A percentile compares a stretch with the other conserved stretches of the same genome.
Evolutionary conservation across 92 coral and sea anemone genomes (phyloP).

Genomic region (Phenganax subtilis): DNA sequence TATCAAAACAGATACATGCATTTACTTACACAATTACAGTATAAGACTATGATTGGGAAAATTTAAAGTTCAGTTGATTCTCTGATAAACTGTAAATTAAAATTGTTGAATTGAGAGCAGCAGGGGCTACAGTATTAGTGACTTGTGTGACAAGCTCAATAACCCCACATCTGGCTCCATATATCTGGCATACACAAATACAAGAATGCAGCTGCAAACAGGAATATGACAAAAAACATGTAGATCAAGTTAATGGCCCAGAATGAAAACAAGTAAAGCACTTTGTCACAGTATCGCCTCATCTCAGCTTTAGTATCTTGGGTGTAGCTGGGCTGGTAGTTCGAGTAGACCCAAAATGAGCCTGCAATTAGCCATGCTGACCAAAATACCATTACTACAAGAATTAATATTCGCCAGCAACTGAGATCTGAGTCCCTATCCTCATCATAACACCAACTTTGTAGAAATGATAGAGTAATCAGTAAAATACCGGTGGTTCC

Average conservation of each 20-base stretch:
- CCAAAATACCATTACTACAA: slow-evolving; percentile 32
- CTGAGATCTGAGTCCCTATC: slow-evolving; percentile 28
- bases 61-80: too few relatives aligned
- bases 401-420: slow-evolving; percentile 20
- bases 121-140: not conserved
- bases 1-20: too few relatives aligned
- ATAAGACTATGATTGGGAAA: too few relatives aligned
- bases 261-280: slow-evolving; percentile 27
- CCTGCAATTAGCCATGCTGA: slow-evolving; percentile 37
- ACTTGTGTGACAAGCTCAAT: not conserved
- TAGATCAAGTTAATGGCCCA: slow-evolving; percentile 35
- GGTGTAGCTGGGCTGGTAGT: slow-evolving; percentile 36
- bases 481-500: slow-evolving; percentile 21
- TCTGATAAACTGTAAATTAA: too few relatives aligned
- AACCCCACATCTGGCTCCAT: slow-evolving; percentile 41
- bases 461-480: slow-evolving; percentile 19
- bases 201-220: slow-evolving; percentile 17
- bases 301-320: not conserved
- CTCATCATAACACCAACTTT: slow-evolving; percentile 30
- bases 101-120: too few relatives aligned
- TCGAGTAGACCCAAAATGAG: slow-evolving; percentile 33
- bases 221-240: slow-evolving; percentile 29
- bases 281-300: slow-evolving; percentile 24
- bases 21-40: too few relatives aligned
- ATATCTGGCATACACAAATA: slow-evolving; percentile 31